Base-by-base conservation (phyloP, 2,797 vertebrate species). In the Craterocephalus amniculus region DNA sequence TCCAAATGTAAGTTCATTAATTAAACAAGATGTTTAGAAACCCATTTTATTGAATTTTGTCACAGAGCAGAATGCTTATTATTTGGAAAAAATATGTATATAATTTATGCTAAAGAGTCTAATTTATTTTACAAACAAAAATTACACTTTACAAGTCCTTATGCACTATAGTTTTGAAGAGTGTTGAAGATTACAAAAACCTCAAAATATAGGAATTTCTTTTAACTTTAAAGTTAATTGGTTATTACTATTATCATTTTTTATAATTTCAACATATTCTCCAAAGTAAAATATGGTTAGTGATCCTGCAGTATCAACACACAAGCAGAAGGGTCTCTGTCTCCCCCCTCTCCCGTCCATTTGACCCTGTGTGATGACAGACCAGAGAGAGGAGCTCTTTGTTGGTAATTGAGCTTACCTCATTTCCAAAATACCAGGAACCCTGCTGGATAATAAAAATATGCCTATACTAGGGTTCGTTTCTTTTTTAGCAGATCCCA, bases 321-420 rank as follows among this genome's bases (percentile, higher is more conserved):
- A 67, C 76, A 75, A 35, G 81, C 80, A 74, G 74, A 84, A 78
- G 84, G 82, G 83, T 88, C 87, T 90, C 88, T 88, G 80, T 79
- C 52, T 79, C 80, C 79, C 78, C 86, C 31, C 81, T 69, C 88
- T 84, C 85, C 70, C 83, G 74, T 73, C 75, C 84, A 70, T 79
- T 78, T 80, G 65, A 70, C 80, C 76, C 80, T 52, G 60, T 79
- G 88, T 89, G 92, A 90, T 87, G 83, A 94, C 86, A 94, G 81
- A 91, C 72, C 70, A 80, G 81, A 58, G 85, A 94, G 84, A 93
- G 88, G 91, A 83, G 83, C 82, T 76, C 90, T 94, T 93, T 94
- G 84, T 91, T 93, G 67, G 81, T 90, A 88, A 89, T 87, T 81
- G 72, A 79, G 56, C 70, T 88, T 81, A 93, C 82, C 87, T 94